Evolutionary conservation across 2,113 vertebrate species (phyloP), one percentile per base, ranked within the genome.

Genomic region (Rhizomys pruinosus): DNA sequence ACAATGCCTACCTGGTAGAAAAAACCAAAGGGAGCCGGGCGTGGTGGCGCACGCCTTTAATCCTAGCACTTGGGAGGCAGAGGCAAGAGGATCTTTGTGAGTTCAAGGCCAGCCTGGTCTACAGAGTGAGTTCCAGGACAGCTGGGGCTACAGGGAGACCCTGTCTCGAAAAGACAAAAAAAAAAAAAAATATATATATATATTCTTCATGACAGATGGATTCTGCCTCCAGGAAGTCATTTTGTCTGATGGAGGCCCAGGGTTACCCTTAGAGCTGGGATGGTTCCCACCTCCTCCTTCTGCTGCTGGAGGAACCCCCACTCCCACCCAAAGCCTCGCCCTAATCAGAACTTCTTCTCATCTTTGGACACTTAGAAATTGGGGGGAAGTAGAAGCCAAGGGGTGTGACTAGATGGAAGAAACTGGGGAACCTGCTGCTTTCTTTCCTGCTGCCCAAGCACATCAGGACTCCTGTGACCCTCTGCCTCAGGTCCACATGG

Each of bases 221-320:
- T 57, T 57, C 17, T 73, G 73, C 42, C 37, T 89, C 37, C 64
- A 3, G 44, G 69, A 96, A 91, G 42, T 82, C 42, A 8, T 81
- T 86, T 82, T 64, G n/a, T 93, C 73, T 39, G 25, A 55, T 71
- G 66, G 71, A 93, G 79, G 79, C 42, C 84, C 71, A 2, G 37
- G 29, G 66, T 63, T 76, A 47, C 73, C 79, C 47, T 9, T n/a
- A 64, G 39, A 79, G 42, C 76, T 16, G 20, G 85, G 39, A 37
- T 79, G 80, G 37, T 47, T 81, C 74, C 74, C 17, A 37, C 55
- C 39, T 76, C 52, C 59, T 72, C 68, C 44, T 87, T 15, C 47
- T 2, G 52, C 9, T n/a, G 57, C 66, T 39, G 39, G 42, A 37
- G 63, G 15, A 39, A 68, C 87, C n/a, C 34, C 32, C 34, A 11